Evolutionary conservation across 2,797 vertebrate species (phyloP), one percentile per base, ranked within the genome.

Genomic region (Gobio occitaniae): DNA sequence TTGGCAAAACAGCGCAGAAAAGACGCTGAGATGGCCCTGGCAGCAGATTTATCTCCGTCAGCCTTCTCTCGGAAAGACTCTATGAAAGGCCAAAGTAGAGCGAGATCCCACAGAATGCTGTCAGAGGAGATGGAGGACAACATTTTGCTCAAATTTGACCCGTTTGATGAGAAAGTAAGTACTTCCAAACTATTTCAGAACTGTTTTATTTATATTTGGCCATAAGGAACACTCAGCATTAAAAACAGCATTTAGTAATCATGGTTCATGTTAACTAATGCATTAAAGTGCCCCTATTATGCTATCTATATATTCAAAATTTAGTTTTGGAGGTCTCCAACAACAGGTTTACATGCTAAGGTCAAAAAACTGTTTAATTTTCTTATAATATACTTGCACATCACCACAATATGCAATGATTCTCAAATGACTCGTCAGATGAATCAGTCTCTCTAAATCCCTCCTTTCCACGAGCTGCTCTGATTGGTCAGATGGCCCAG

Each of bases 91-190:
- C 89, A 77, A 87, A 93, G 92, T 54, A 90, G 94, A 86, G 91
- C 92, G 84, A 89, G 93, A 89, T 95, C 94, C 32, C 92, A 93
- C 87, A 89, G 93, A 86, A 92, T 86, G 0, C 82, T 95, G 74
- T 96, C 95, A 0, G 95, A 95, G 81, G 95, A 94, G 86, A 93
- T 86, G 0, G 93, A 84, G 48, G 93, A 93, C 44, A 93, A 95
- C 80, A 84, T 87, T 13, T 68, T 36, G 29, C 29, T 47, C 59
- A 93, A 93, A 83, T 85, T 92, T 65, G 95, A 96, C 48, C 90
- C 85, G 0, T 77, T 91, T 82, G 94, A 95, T 21, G 95, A 95
- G 77, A 88, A 86, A 77, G 87, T 90, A 80, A 29, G 59, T 41
- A 16, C 70, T 52, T 66, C 69, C 17, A 48, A 29, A 8, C 52